Percentiles rank a stretch among this genome's conserved stretches.
Conservation (phyloP, 2,113 vertebrate species). For the Colistium nudipinnis region DNA sequence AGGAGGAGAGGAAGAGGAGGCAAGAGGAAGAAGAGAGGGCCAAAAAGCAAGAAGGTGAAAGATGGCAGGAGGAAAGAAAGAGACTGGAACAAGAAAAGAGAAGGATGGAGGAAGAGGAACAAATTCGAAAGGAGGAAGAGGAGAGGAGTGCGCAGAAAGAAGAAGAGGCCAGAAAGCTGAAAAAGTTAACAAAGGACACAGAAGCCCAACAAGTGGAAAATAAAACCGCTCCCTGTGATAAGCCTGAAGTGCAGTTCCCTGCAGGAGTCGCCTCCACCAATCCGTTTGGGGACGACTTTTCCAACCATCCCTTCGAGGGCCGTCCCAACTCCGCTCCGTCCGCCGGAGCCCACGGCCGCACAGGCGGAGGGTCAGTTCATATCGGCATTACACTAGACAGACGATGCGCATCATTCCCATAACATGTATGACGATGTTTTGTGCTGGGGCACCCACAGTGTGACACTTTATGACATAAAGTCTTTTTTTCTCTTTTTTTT, state of each 20-base stretch:
- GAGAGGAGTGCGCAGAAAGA: slow-evolving; percentile 10
- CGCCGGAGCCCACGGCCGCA: slow-evolving; percentile 30
- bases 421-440: too few relatives aligned
- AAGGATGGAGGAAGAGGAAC: not conserved
- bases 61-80: not conserved
- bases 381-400: not conserved
- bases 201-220: slow-evolving; percentile 6
- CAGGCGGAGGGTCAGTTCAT: slow-evolving; percentile 76
- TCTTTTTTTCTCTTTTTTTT: too few relatives aligned
- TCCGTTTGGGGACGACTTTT: slow-evolving; percentile 60
- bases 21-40: slow-evolving; percentile 8
- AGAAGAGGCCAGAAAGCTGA: slow-evolving; percentile 4
- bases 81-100: slow-evolving; percentile 11
- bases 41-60: slow-evolving; percentile 1
- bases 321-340: not conserved
- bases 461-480: too few relatives aligned
- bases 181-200: not conserved
- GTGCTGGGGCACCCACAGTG: too few relatives aligned
- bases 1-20: slow-evolving; percentile 1
- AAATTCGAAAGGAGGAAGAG: not conserved
- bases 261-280: slow-evolving; percentile 16
- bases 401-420: too few relatives aligned
- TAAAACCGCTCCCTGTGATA: not conserved
- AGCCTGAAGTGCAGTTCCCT: not conserved
- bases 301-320: slow-evolving; percentile 74